Evolutionary conservation across 37 sponge, comb jelly and placozoan genomes (phyloP).

Genomic region (Diacarnus erythraeanus): DNA sequence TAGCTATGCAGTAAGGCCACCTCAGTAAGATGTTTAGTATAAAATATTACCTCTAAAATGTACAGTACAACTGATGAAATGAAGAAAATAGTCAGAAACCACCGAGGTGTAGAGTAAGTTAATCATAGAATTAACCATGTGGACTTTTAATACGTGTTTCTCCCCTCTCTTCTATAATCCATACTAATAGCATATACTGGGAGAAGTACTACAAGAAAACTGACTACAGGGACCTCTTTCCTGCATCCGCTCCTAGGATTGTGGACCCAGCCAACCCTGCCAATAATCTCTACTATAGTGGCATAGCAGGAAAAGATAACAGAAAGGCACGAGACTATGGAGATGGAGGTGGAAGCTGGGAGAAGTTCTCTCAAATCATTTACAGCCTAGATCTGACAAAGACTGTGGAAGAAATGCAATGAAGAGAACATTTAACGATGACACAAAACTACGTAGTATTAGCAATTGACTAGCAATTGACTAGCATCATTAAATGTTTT

Average conservation of each 20-base stretch:
- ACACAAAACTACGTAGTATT: too few relatives aligned
- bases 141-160: too few relatives aligned
- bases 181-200: conserved; percentile 40
- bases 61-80: conserved; percentile 34
- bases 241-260: conserved; percentile 39
- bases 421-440: not conserved
- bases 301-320: conserved; percentile 11
- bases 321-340: not conserved
- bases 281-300: conserved; percentile 67
- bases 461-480: too few relatives aligned
- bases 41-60: too few relatives aligned
- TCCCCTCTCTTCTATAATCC: too few relatives aligned
- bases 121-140: not conserved
- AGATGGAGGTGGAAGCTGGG: conserved; percentile 50
- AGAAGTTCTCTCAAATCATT: conserved; percentile 18
- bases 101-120: not conserved
- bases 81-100: conserved; percentile 28
- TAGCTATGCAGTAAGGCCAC: conserved; percentile 5
- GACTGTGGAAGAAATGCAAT: conserved; percentile 10
- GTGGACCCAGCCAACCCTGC: conserved; percentile 79
- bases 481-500: too few relatives aligned
- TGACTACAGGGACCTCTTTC: conserved; percentile 7
- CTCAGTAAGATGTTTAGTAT: not conserved
- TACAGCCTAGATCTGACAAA: conserved; percentile 38
- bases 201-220: conserved; percentile 29